Base-by-base conservation (phyloP, 2,113 vertebrate species). In the Brachyistius frenatus region DNA sequence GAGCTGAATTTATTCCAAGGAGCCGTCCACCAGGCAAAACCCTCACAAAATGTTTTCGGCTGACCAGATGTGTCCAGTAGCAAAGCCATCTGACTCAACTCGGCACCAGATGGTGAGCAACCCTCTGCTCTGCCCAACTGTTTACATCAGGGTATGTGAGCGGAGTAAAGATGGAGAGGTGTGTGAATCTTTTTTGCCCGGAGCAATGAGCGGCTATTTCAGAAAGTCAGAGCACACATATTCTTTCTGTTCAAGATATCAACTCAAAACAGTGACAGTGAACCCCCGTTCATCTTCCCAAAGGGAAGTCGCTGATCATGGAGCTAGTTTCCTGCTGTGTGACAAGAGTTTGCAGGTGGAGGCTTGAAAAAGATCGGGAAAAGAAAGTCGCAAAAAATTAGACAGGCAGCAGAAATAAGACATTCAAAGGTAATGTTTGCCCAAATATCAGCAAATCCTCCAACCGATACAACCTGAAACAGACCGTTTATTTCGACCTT, bases 41-140 rank as follows among this genome's bases (percentile, higher is more conserved):
- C 33, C 50, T 69, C 44, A 53, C 36, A 63, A 52, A 52, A 60
- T 57, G 35, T 73, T 61, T 23, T 66, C 3, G 5, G 9, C 68
- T 86, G 66, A 69, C 53, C 74, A 83, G 81, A 86, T 73, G 87
- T 46, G 67, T 79, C 81, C 58, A 76, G 46, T 63, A 54, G 54
- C 76, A 47, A 52, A 71, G 83, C 76, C 74, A 78, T 81, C 67
- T 79, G 81, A 84, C 78, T 37, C 35, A 23, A 49, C 56, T 71
- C 60, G 31, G 70, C 37, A 69, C 23, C 85, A 87, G 82, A 83
- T 87, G 82, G 82, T 31, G 70, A 66, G 55, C 71, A 58, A 14
- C 46, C 32, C 50, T 57, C 50, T 47, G 16, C 56, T 54, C 13
- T 36, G 14, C 36, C 31, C 58, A 23, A 52, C 58, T 65, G 63